Conservation (phyloP, 2,113 vertebrate genomes). For the Rhynchomys soricoides region DNA sequence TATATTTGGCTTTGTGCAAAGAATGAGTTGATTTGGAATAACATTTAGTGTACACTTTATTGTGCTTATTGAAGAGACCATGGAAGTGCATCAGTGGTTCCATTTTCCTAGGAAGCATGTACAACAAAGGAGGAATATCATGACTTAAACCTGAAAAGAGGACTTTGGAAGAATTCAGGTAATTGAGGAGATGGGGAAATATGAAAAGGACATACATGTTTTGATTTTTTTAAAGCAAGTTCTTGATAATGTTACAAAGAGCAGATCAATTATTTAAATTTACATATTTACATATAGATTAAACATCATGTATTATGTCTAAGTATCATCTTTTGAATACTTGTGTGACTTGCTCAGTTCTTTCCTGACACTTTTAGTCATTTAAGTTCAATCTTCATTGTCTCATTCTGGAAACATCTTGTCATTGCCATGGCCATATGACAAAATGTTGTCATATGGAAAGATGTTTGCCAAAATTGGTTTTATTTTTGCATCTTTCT, state of each 20-base stretch:
- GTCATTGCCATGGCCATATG: no score
- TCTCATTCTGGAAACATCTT: background rate
- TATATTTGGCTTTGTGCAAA: no score
- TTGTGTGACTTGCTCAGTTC: background rate
- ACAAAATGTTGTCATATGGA: background rate
- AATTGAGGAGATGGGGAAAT: background rate
- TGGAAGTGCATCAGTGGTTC: background rate
- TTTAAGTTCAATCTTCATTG: background rate
- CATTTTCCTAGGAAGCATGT: background rate
- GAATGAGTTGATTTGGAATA: background rate
- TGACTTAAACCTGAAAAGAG: background rate
- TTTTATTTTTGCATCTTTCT: background rate
- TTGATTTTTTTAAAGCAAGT: background rate
- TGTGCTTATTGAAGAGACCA: background rate
- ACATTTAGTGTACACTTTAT: no score
- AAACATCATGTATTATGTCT: background rate
- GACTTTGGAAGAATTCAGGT: background rate
- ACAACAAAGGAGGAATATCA: background rate
- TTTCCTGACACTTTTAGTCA: background rate
- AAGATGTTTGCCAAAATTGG: background rate
- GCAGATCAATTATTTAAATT: background rate
- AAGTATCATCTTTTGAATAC: background rate
- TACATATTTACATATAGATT: background rate
- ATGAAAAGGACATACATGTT: background rate
- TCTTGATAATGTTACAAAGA: background rate